Evolutionary conservation across 2,113 vertebrate genomes (phyloP).

Genomic region (Puntigrus tetrazona): DNA sequence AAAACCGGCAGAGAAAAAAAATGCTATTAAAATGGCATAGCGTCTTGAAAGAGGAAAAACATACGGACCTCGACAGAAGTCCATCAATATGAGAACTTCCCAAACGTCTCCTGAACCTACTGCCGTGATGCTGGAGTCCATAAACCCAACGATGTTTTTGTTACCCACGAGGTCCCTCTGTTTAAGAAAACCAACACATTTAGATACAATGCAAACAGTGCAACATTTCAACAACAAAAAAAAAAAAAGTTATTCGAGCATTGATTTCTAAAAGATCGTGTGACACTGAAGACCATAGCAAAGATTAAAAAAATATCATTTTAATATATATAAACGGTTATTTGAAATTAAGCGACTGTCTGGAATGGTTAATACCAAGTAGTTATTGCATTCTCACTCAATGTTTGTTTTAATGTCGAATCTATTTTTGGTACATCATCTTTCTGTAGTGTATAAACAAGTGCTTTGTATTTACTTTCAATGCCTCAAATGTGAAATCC

Average conservation of each 20-base stretch:
- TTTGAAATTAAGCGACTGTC: no score
- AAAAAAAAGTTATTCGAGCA: no score
- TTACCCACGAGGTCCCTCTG: constrained; percentile 93
- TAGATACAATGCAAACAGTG: no score
- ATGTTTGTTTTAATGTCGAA: no score
- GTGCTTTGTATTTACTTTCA: neutral
- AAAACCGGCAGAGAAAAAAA: neutral
- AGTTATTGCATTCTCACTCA: neutral
- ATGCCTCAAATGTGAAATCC: neutral
- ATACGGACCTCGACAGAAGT: constrained; percentile 91
- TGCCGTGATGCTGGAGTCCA: constrained; percentile 92
- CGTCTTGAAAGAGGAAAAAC: neutral
- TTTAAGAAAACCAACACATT: constrained; percentile 49
- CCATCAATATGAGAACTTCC: constrained; percentile 98
- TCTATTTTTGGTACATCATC: no score
- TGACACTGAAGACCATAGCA: no score
- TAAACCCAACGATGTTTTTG: constrained; percentile 96
- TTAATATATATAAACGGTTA: no score
- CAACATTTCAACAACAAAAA: no score
- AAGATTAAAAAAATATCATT: no score
- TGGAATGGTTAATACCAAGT: neutral
- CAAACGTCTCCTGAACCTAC: constrained; percentile 93
- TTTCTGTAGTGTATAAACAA: neutral
- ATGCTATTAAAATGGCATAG: neutral
- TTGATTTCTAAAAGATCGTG: no score